These are phyloP conservation scores for Smutsia gigantea DNA, from an alignment of 2,797 vertebrate genomes.

Conservation along the genomic window DNA sequence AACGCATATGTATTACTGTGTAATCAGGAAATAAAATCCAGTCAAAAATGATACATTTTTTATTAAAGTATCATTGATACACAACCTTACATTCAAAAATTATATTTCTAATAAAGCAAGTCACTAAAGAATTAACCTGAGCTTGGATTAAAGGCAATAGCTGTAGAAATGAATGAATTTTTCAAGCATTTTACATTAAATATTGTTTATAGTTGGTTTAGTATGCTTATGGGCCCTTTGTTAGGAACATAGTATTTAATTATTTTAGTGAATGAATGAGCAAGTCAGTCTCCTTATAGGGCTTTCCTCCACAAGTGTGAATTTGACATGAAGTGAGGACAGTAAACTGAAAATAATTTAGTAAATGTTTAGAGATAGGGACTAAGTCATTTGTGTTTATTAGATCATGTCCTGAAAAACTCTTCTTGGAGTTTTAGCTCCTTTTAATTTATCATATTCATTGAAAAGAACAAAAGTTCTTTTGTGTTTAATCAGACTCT, in stretches of 20 bases:
- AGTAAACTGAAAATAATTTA: background rate
- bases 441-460: background rate
- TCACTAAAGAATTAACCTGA: background rate
- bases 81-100: background rate
- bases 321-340: background rate
- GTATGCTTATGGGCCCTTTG: background rate
- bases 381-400: background rate
- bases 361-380: background rate
- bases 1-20: background rate
- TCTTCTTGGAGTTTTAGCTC: slow-evolving; percentile 14
- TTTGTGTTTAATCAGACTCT: slow-evolving; percentile 31
- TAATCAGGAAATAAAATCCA: slow-evolving; percentile 13
- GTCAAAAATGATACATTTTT: too few relatives aligned
- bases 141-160: background rate
- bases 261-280: background rate
- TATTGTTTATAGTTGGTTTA: background rate
- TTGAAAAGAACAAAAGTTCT: background rate
- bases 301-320: background rate
- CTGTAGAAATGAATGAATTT: slow-evolving; percentile 15
- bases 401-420: background rate
- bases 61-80: too few relatives aligned
- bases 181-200: background rate
- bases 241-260: background rate
- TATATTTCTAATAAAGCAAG: background rate
- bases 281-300: background rate